phyloP scores from a whole-genome alignment of 2,888 invertebrate genomes.

The Blastobasis lacticolella region DNA sequence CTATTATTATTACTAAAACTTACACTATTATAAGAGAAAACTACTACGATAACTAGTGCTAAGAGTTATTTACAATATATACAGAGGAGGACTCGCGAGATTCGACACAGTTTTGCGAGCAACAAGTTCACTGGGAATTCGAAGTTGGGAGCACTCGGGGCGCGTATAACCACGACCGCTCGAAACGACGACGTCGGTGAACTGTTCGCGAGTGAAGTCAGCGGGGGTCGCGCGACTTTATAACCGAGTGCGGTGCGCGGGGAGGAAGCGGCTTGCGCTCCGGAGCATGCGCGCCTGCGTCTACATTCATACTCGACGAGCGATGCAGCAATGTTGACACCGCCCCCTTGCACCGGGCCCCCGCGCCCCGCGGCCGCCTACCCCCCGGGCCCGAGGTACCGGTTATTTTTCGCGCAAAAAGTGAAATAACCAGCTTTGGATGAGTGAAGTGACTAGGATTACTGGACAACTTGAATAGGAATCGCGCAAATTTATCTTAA shows the following conservation, averaged over 20 bases:
- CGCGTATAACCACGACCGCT: no score
- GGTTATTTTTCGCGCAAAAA: slow-evolving; percentile 68
- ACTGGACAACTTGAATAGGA: no score
- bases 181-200: slow-evolving; percentile 32
- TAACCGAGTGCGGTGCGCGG: slow-evolving; percentile 33
- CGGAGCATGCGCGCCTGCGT: slow-evolving; percentile 60
- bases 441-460: no score
- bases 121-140: no score
- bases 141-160: no score
- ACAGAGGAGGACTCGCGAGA: no score
- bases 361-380: slow-evolving; percentile 12
- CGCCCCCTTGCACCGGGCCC: slow-evolving; percentile 17
- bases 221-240: slow-evolving; percentile 67
- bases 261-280: slow-evolving; percentile 48
- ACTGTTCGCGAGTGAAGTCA: slow-evolving; percentile 62
- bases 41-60: no score
- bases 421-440: slow-evolving; percentile 21
- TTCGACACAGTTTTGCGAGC: no score
- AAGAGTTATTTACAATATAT: no score
- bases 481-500: no score
- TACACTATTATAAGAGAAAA: no score
- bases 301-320: slow-evolving; percentile 54
- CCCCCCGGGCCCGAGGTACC: slow-evolving; percentile 24
- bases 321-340: slow-evolving; percentile 43
- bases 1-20: slow-evolving; percentile 31